A percentile compares a stretch with the other conserved stretches of the same genome.
Conservation (phyloP, 2,888 invertebrate genomes). For the Deroplatys truncata region DNA sequence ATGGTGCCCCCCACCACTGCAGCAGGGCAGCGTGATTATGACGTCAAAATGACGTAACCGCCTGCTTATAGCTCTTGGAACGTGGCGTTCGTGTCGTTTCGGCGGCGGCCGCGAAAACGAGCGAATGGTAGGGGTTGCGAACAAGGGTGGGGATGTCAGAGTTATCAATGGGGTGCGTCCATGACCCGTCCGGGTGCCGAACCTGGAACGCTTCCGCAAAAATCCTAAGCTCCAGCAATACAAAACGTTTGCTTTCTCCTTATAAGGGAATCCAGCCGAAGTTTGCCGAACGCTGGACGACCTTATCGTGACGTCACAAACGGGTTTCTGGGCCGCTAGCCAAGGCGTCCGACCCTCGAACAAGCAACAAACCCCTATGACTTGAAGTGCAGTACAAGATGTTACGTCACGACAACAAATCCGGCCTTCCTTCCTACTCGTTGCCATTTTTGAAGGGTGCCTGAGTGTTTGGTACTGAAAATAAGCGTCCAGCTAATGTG, state of each 20-base stretch:
- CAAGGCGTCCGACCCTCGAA: not conserved
- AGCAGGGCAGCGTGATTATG: constrained; percentile 27
- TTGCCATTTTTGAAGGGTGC: constrained; percentile 12
- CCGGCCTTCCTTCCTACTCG: not conserved
- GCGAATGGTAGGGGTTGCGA: not conserved
- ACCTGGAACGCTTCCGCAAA: not conserved
- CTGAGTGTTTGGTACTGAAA: constrained; percentile 19
- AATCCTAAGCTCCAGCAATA: not conserved
- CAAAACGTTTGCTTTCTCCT: constrained; percentile 26
- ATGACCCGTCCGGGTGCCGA: not conserved
- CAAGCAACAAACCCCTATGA: not conserved
- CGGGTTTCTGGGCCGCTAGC: not conserved
- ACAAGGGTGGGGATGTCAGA: not conserved
- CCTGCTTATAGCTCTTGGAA: constrained; percentile 32
- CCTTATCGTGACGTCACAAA: constrained; percentile 22
- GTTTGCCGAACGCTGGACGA: constrained; percentile 34
- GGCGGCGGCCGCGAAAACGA: not conserved
- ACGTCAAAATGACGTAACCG: constrained; percentile 35
- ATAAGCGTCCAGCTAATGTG: constrained; percentile 18
- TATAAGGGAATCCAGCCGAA: constrained; percentile 38
- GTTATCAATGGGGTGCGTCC: not conserved
- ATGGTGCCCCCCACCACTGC: constrained; percentile 26
- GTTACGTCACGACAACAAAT: not conserved
- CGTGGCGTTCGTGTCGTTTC: not conserved
- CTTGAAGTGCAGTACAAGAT: not conserved